These are phyloP conservation scores for Gambusia affinis DNA, from an alignment of 2,113 vertebrate species.

Conservation along the genomic window DNA sequence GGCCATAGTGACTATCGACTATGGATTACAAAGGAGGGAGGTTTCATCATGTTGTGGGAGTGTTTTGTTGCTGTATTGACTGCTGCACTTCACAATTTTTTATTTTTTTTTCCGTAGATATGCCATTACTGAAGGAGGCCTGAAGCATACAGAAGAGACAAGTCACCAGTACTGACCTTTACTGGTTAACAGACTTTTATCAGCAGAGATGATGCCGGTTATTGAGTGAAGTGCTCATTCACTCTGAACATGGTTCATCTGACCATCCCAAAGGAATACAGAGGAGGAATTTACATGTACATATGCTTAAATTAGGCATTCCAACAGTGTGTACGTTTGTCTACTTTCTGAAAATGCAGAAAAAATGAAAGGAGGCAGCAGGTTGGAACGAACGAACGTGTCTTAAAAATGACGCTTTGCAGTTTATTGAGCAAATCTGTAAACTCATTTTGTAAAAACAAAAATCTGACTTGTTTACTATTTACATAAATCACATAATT, in stretches of 20 bases:
- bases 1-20: too few species aligned
- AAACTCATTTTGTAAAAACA: slow-evolving; percentile 37
- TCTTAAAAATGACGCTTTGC: slow-evolving; percentile 13
- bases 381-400: slow-evolving; percentile 7
- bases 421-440: slow-evolving; percentile 16
- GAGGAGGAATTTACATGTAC: slow-evolving; percentile 53
- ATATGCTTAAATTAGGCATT: slow-evolving; percentile 63
- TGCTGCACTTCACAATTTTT: too few species aligned
- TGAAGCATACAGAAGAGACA: slow-evolving; percentile 75
- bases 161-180: slow-evolving; percentile 39
- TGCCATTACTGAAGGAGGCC: slow-evolving; percentile 95
- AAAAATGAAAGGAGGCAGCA: slow-evolving; percentile 14
- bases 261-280: slow-evolving; percentile 44
- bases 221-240: slow-evolving; percentile 23
- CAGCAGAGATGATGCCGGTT: slow-evolving; percentile 33
- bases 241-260: slow-evolving; percentile 24
- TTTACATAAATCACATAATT: slow-evolving; percentile 25
- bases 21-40: too few species aligned
- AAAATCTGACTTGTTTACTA: slow-evolving; percentile 32
- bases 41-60: too few species aligned
- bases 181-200: slow-evolving; percentile 53
- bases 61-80: too few species aligned
- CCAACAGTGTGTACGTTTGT: slow-evolving; percentile 40
- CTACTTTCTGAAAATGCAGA: slow-evolving; percentile 32
- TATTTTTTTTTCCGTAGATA: slow-evolving; percentile 82